Evolutionary conservation across 2,888 invertebrate species (phyloP), one percentile per base, ranked within the genome.

Genomic region (Nineta flava): DNA sequence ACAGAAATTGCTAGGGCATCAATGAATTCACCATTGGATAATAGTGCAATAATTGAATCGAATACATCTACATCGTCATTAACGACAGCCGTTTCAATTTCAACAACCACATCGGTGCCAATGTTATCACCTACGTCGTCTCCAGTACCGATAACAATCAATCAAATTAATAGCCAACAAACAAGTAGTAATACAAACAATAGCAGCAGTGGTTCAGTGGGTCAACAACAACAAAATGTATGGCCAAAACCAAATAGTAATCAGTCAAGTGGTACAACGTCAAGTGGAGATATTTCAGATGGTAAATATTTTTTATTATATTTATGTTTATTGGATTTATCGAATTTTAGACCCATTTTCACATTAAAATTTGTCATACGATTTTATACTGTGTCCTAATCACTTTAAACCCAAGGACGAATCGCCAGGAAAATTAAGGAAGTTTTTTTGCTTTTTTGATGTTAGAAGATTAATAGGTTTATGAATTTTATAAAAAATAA

Each of bases 241-340:
- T 19, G 44, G 26, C 13, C 17, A 17, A 21, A 31, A 26, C 38
- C 64, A 13, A 64, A 65, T 57, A 61, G 61, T 4, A 57, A 61
- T 1, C 41, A 40, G n/a, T 62, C 65, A 2, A 64, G 63, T 52
- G n/a, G n/a, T 26, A 66, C 64, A 49, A 65, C 72, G 44, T 74
- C 74, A 2, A 74, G 74, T 57, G 78, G 79, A 51, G 83, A 83
- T 58, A 74, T 78, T 65, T 81, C 81, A 55, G 83, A 84, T 61
- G 83, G 83, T 83, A 63, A 68, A 73, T 65, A 55, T 43, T 35
- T 35, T 43, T 46, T 41, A 34, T 38, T 19, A 19, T 3, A 19
- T 19, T 19, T 19, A 3, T 19, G 19, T 19, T 19, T 19, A 5
- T 5, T 19, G 5, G 2, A 19, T 19, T 40, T 40, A 40, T 15